These are phyloP conservation scores for Lagorchestes hirsutus DNA, from an alignment of 2,797 vertebrate species.

Conservation along the genomic window DNA sequence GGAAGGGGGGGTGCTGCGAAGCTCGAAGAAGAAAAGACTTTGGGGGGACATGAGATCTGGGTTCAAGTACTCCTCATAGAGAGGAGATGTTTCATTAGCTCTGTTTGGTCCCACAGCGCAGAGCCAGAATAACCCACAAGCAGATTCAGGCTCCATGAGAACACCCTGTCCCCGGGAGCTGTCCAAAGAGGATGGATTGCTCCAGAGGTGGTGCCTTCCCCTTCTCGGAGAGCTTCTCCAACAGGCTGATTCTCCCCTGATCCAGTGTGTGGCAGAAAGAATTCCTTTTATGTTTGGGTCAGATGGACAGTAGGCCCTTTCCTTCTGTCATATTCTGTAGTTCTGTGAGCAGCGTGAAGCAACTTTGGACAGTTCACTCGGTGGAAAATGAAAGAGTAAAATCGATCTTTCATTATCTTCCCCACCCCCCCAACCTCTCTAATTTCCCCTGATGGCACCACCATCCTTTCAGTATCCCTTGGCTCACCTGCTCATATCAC, in stretches of 20 bases:
- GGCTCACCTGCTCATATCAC: background rate
- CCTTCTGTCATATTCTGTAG: background rate
- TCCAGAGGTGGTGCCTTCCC: background rate
- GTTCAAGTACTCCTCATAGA: background rate
- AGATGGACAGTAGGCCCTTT: background rate
- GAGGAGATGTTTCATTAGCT: background rate
- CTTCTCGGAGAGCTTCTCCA: background rate
- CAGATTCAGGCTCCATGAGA: too few species aligned
- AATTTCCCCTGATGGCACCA: background rate
- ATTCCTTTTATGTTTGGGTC: background rate
- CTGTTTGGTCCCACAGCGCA: too few species aligned
- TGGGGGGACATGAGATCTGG: background rate
- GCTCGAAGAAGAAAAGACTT: background rate
- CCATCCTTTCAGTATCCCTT: background rate
- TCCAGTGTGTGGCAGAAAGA: background rate
- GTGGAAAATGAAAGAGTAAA: background rate
- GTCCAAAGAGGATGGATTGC: background rate
- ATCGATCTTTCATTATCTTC: background rate
- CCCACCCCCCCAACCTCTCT: background rate
- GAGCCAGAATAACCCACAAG: too few species aligned
- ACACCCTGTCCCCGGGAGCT: background rate
- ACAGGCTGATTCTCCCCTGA: background rate
- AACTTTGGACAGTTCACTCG: background rate
- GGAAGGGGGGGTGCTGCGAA: background rate
- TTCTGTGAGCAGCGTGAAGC: background rate